Base-by-base conservation (phyloP, 2,888 invertebrate genomes). In the Drosophila meridiana region DNA sequence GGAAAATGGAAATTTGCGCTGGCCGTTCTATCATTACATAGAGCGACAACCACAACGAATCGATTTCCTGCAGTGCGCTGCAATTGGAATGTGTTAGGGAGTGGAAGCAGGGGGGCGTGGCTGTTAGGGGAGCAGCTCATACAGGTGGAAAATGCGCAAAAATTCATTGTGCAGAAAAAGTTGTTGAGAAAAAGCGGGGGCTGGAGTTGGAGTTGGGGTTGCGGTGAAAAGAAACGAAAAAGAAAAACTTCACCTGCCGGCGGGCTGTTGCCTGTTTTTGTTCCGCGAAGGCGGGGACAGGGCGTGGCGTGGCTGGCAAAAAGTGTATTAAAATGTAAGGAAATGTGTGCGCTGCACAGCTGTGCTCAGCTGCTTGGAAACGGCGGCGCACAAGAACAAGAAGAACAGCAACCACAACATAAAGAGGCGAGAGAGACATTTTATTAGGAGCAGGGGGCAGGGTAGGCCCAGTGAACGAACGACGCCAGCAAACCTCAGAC, bases 131-230 rank as follows among this genome's bases (percentile, higher is more conserved):
- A 47, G 65, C 50, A 59, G 79, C 86, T 89, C 87, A 83, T 82
- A 88, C 87, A 87, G 87, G 87, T 87, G 87, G 87, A 87, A 87
- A 87, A 89, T 87, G 87, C 88, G 87, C 88, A 88, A 87, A 86
- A 87, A 87, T 87, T 89, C 87, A 87, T 87, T 88, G 87, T 89
- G 90, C 88, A 89, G 88, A 87, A 87, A 89, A 85, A 89, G 81
- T 89, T 85, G 58, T 59, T 68, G 42, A 45, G 55, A 32, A 62
- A 70, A 61, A 64, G 48, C 50, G 50, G 28, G 28, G 1, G 14
- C 28, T 14, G 47, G 47, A 13, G 9, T 4, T 28, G 0, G 5
- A 2, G 36, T n/a, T n/a, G 32, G 9, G 30, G 2, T 7, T 30
- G 26, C 30, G 47, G 55, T 20, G n/a, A 36, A 62, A 61, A 62